phyloP scores from a whole-genome alignment of 2,797 vertebrate species.

The Cyclopterus lumpus region DNA sequence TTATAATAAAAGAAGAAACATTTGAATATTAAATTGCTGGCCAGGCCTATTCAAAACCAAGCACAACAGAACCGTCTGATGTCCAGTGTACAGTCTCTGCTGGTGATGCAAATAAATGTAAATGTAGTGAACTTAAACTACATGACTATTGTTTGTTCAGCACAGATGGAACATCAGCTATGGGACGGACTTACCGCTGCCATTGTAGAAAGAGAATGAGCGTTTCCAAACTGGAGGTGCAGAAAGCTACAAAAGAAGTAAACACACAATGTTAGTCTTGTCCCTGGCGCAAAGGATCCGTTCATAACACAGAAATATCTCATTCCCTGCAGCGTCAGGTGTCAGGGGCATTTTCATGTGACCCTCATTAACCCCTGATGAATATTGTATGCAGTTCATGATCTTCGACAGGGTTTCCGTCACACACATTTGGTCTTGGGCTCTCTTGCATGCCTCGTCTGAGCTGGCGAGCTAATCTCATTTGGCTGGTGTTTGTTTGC shows the following conservation, averaged over 20 bases:
- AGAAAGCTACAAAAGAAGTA: constrained; percentile 58
- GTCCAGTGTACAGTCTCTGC: neutral
- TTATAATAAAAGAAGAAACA: neutral
- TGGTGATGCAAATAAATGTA: constrained; percentile 45
- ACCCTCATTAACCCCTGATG: constrained; percentile 53
- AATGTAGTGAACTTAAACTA: neutral
- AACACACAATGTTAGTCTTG: neutral
- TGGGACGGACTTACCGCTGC: constrained; percentile 82
- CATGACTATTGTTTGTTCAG: neutral
- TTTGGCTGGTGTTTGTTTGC: constrained; percentile 43
- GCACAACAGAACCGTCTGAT: neutral
- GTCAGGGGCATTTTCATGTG: neutral
- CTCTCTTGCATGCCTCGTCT: constrained; percentile 26
- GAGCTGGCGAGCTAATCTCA: constrained; percentile 35
- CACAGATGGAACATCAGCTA: neutral
- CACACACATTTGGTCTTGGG: constrained; percentile 20
- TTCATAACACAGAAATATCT: constrained; percentile 1
- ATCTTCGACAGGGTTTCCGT: constrained; percentile 41
- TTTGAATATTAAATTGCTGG: neutral
- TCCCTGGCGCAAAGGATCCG: neutral
- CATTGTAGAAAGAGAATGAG: constrained; percentile 70
- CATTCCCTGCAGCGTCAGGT: neutral
- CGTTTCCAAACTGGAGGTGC: constrained; percentile 48
- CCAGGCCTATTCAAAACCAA: neutral
- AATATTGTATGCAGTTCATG: constrained; percentile 67